Conservation (phyloP, 2,113 vertebrate species). For the Agelaius phoeniceus region DNA sequence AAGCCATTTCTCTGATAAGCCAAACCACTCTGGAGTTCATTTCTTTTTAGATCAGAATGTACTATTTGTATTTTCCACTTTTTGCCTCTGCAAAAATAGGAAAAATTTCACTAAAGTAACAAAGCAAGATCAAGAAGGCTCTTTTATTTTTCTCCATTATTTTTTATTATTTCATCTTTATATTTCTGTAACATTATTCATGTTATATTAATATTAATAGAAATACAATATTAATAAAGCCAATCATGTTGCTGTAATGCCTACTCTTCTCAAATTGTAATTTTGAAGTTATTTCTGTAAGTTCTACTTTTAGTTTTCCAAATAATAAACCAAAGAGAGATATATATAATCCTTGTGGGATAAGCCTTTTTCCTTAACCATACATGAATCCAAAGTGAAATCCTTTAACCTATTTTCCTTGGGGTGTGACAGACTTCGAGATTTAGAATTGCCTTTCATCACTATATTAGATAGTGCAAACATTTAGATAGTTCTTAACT, state of each 20-base stretch:
- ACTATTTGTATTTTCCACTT: neutral
- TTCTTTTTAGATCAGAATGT: neutral
- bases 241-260: neutral
- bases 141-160: neutral
- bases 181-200: neutral
- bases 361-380: conserved; percentile 11
- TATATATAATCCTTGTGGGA: neutral
- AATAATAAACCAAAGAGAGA: conserved; percentile 6
- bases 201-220: neutral
- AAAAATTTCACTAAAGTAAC: neutral
- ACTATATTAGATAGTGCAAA: conserved; percentile 50
- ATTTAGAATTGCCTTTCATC: conserved; percentile 54
- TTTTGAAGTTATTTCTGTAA: neutral
- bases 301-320: neutral
- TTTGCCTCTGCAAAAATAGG: neutral
- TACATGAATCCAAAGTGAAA: conserved; percentile 10
- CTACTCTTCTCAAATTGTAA: neutral
- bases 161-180: neutral
- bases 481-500: conserved; percentile 48
- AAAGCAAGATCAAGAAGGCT: neutral
- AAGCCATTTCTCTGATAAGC: neutral
- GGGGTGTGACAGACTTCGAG: conserved; percentile 15
- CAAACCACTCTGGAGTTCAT: neutral
- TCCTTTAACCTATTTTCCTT: conserved; percentile 26
- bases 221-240: neutral